Evolutionary conservation across 2,888 invertebrate species (phyloP), one percentile per base, ranked within the genome.

Genomic region (Drosophila phalerata): DNA sequence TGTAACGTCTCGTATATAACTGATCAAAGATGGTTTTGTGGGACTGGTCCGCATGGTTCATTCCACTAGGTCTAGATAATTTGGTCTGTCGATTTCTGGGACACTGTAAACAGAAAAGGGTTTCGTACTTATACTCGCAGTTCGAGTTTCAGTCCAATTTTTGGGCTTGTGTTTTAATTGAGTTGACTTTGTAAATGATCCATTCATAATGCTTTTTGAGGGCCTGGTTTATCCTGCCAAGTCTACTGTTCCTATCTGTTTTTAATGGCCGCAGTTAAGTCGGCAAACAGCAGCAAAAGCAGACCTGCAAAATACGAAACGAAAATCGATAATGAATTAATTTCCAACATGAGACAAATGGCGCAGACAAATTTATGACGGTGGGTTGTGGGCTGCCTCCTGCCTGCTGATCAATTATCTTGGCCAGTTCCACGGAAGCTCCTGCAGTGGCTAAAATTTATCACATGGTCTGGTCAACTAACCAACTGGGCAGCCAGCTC

Each of bases 301-400:
- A 47, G n/a, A 5, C 19, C 47, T 53, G 15, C 60, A 68, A 68
- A 68, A 49, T 64, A 65, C 65, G 69, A 67, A 74, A 68, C 61
- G 73, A 88, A 80, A 84, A 84, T 84, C 83, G 81, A 84, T 84
- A 84, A 85, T 83, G 86, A 83, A 88, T 85, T 85, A 73, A 88
- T 88, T 85, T 82, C 52, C 62, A 71, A 61, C 68, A 69, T 57
- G 52, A 67, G 81, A 75, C 81, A 86, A 81, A 84, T 86, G 81
- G 81, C 70, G 61, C 81, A 69, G 81, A 84, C 85, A 81, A 81
- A 81, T 81, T 84, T 81, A 81, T 81, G 81, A 74, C 85, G 67
- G 48, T 83, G 51, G 66, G 19, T n/a, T 30, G 48, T 83, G 60
- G 65, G 17, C 13, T 40, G 19, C 40, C 51, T 45, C 58, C 60